Percentiles rank a stretch among this genome's conserved stretches.
Conservation (phyloP, 1,140 invertebrate genomes). For the Rhyacophila brunnea region DNA sequence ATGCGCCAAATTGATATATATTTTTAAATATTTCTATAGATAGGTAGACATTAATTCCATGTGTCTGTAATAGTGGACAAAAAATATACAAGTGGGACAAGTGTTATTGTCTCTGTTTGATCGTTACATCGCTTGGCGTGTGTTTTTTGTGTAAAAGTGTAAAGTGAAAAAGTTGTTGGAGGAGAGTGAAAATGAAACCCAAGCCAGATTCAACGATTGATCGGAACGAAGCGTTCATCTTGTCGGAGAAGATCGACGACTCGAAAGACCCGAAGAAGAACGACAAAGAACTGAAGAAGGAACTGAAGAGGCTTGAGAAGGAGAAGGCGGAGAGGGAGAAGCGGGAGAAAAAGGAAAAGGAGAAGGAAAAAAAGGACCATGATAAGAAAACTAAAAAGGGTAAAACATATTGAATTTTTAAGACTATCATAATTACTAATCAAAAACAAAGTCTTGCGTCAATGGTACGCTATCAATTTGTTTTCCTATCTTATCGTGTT, state of each 20-base stretch:
- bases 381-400: constrained; percentile 56
- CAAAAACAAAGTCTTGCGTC: too few relatives aligned
- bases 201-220: constrained; percentile 43
- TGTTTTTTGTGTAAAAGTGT: not conserved
- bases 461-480: too few relatives aligned
- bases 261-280: constrained; percentile 48
- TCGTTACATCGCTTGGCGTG: too few relatives aligned
- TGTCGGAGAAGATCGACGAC: constrained; percentile 55
- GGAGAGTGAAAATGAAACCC: constrained; percentile 44
- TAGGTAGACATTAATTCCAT: too few relatives aligned
- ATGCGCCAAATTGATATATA: too few relatives aligned
- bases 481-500: too few relatives aligned
- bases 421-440: too few relatives aligned
- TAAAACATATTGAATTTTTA: constrained; percentile 34
- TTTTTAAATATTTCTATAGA: too few relatives aligned
- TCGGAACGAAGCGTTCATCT: constrained; percentile 49
- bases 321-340: constrained; percentile 53
- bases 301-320: constrained; percentile 52
- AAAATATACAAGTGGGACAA: too few relatives aligned
- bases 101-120: too few relatives aligned
- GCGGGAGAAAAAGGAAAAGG: constrained; percentile 52
- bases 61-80: too few relatives aligned
- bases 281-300: constrained; percentile 55
- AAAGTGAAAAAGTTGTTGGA: not conserved
- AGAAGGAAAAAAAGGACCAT: constrained; percentile 53